Evolutionary conservation across 2,888 invertebrate genomes (phyloP), one percentile per base, ranked within the genome.

Genomic region (Venusia cambrica): DNA sequence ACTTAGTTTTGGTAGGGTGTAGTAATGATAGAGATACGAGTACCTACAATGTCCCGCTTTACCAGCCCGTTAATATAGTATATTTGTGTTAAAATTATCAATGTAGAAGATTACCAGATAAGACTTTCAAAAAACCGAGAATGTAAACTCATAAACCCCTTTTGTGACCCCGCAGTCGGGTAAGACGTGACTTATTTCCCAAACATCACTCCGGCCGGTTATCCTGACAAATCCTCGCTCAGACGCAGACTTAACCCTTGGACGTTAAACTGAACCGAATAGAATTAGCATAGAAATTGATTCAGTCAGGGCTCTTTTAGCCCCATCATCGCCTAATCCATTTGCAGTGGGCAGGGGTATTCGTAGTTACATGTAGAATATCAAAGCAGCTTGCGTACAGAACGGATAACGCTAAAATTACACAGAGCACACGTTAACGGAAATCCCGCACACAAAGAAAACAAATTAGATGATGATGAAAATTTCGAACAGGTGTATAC

Each of bases 271-370:
- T 72, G 69, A 74, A 67, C 62, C 64, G 65, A 70, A 75, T 69
- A 66, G 68, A 67, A 76, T 76, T 75, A 60, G 66, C 75, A 75
- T 76, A 71, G 71, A 71, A 73, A 76, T 74, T 60, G 74, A 65
- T 67, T 63, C 64, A 52, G 64, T 58, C 62, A 57, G 56, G 48
- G 57, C 58, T 63, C 59, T 55, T 58, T 59, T 46, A 53, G 54
- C 49, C 56, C 62, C 62, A 68, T 72, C 70, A 74, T 72, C 60
- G 66, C 74, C 69, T 73, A 73, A 76, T 76, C 72, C 73, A 73
- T 74, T 75, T 71, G 62, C 68, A 60, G 57, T 62, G 53, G 61
- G 57, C 62, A 59, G 45, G 41, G 46, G 42, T 34, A 30, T 18
- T 35, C 35, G 27, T 27, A 35, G 42, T 40, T 37, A 45, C 42